Base-by-base conservation (phyloP, 2,113 vertebrate genomes). In the Peromyscus californicus region DNA sequence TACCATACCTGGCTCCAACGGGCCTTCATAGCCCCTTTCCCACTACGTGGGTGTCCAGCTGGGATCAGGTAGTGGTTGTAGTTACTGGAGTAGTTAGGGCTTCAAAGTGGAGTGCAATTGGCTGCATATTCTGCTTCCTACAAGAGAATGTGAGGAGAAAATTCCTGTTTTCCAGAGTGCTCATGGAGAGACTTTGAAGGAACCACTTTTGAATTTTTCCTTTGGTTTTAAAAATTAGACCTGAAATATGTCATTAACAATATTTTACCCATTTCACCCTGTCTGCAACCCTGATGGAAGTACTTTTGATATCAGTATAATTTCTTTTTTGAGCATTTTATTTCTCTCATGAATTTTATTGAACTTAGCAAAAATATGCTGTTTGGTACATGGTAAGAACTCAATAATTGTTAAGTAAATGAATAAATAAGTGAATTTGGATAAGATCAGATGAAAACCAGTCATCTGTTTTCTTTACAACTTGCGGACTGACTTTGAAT, bases 221-320 rank as follows among this genome's bases (percentile, higher is more conserved):
- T 96, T 96, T 98, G 57, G 86, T 96, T 98, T 89, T 92, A 74
- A 76, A 93, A 63, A 92, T 88, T 10, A 78, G 74, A 92, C 97
- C 97, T 97, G 95, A 98, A 63, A 95, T 98, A 98, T 98, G 98
- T 98, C 96, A 97, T 98, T 90, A 97, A 96, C 90, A 78, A 8
- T 87, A 90, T 93, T 84, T 97, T 97, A 96, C 96, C 96, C 70
- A 94, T 98, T 98, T 95, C 76, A 97, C 78, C 96, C 98, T 97
- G 90, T 96, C 98, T 98, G 82, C 0, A 83, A 97, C 96, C 79
- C 33, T 93, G 92, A 96, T 96, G 95, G 95, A 91, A 98, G 79
- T 96, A 36, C 78, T 97, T 97, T 94, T 97, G 95, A 96, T 97
- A 98, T 98, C 36, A 96, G 97, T 97, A 48, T 75, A 95, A 97